phyloP scores from a whole-genome alignment of 2,888 invertebrate species.

The Calameuta pallipes region DNA sequence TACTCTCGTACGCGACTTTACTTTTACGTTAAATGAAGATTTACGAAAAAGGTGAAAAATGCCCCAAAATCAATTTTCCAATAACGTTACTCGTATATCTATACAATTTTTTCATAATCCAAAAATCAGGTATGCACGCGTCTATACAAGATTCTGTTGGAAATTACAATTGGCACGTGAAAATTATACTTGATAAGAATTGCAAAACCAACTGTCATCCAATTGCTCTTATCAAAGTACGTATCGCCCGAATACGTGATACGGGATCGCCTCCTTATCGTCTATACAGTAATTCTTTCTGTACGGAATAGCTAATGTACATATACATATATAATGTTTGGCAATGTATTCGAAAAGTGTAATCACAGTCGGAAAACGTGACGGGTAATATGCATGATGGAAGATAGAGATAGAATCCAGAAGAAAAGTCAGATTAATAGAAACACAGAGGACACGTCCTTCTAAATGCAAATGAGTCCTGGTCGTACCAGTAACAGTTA shows the following conservation, averaged over 20 bases:
- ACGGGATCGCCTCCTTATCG: not conserved
- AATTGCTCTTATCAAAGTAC: not conserved
- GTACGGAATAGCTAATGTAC: not conserved
- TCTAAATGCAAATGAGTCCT: conserved; percentile 45
- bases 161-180: not conserved
- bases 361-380: not conserved
- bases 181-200: too few relatives aligned
- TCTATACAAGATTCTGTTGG: too few relatives aligned
- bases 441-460: conserved; percentile 20
- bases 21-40: not conserved
- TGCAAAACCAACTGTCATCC: too few relatives aligned
- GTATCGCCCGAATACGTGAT: not conserved
- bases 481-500: not conserved
- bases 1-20: not conserved
- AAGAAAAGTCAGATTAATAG: conserved; percentile 8
- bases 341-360: not conserved
- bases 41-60: not conserved
- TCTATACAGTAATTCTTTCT: not conserved
- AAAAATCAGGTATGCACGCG: too few relatives aligned
- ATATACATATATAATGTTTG: not conserved
- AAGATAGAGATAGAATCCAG: not conserved
- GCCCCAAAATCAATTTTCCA: not conserved
- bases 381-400: not conserved
- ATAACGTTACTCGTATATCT: not conserved
- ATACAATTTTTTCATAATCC: not conserved